Evolutionary conservation across 2,888 invertebrate species (phyloP), one percentile per base, ranked within the genome.

Genomic region (Tolmerus cingulatus): DNA sequence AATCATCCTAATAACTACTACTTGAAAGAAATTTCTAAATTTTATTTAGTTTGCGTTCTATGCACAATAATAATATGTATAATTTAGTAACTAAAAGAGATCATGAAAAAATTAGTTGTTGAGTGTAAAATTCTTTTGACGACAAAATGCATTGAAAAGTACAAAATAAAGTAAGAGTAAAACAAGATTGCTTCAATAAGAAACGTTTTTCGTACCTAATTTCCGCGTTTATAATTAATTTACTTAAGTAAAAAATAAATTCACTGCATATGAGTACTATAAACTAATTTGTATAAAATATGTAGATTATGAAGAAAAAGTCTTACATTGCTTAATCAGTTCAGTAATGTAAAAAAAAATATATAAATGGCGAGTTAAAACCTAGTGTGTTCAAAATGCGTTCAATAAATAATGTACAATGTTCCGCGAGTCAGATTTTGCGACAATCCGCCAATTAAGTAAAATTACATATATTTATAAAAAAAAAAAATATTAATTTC

Each of bases 271-370:
- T 14, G 23, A 79, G 51, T 16, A 79, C 23, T 79, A 79, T 34
- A 46, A 12, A 5, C 66, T 84, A 84, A 37, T 84, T 57, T 66
- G 40, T 84, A 66, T 37, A 84, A 66, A 84, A 66, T 55, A 55
- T 81, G 55, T 81, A 81, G 37, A 19, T 30, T 82, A 46, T 23
- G 66, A 57, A 84, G 66, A 79, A 46, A 84, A 84, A 84, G 82
- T 84, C 82, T 84, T 84, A 84, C 37, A 84, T 84, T 66, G 82
- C 66, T 84, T 84, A 66, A 66, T 84, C 82, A 84, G 82, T 84
- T 84, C 82, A 84, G 37, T 84, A 84, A 66, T 84, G 30, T 23
- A 79, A n/a, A 79, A 84, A 82, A 55, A 12, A 40, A 82, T 46
- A 46, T 46, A 46, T 16, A 82, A 40, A 84, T 84, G 82, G 82